These are phyloP conservation scores for Nowickia ferox DNA, from an alignment of 2,888 invertebrate genomes.

Conservation along the genomic window DNA sequence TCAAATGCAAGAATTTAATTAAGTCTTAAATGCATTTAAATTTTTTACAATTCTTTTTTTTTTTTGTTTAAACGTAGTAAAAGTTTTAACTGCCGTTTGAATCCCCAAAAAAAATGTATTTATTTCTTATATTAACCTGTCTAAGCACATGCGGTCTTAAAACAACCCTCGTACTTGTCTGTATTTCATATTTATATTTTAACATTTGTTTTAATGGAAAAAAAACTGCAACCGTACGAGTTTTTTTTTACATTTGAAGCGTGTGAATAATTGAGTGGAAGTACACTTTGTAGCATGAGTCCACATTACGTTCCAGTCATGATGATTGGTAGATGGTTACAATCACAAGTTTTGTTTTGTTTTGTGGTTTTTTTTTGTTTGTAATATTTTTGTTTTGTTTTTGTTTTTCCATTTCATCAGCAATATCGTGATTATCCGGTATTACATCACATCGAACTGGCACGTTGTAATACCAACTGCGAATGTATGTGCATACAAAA, in stretches of 20 bases:
- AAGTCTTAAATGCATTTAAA: too few relatives aligned
- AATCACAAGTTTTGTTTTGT: constrained; percentile 19
- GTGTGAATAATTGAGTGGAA: constrained; percentile 67
- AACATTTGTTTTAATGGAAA: neutral
- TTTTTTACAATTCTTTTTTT: too few relatives aligned
- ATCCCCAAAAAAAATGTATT: too few relatives aligned
- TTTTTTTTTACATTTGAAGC: constrained; percentile 40
- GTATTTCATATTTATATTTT: neutral
- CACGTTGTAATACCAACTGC: constrained; percentile 10
- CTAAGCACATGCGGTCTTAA: neutral
- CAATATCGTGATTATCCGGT: constrained; percentile 54
- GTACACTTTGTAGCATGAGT: constrained; percentile 35
- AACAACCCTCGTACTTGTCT: constrained; percentile 14
- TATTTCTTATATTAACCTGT: too few relatives aligned
- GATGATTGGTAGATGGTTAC: constrained; percentile 22
- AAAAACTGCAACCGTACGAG: neutral
- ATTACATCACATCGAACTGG: constrained; percentile 34
- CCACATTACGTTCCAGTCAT: constrained; percentile 41
- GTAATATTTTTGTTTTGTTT: too few relatives aligned
- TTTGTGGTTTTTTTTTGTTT: neutral
- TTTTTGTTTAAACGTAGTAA: too few relatives aligned
- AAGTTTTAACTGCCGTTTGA: too few relatives aligned
- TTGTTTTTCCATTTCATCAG: constrained; percentile 8
- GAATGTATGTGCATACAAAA: constrained; percentile 3
- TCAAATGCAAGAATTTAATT: too few relatives aligned